These are phyloP conservation scores for Hephaestus fuliginosus DNA, from an alignment of 2,797 vertebrate species.

Conservation along the genomic window DNA sequence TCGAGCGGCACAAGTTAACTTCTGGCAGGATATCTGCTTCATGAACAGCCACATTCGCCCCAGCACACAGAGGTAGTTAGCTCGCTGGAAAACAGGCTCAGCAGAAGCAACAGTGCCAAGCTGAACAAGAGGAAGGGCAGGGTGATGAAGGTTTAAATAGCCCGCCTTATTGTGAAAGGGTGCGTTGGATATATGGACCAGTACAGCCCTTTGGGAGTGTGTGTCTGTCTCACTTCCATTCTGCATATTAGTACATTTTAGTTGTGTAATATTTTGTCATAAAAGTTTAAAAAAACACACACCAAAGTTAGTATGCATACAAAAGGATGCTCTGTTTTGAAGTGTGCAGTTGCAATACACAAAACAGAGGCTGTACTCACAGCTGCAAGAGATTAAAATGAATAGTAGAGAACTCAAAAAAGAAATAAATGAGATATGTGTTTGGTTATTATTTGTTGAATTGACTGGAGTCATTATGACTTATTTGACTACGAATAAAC, in stretches of 20 bases:
- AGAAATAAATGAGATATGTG: neutral
- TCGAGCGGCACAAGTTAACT: rapidly evolving
- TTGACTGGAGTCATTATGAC: neutral
- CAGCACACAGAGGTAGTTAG: neutral
- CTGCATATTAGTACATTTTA: neutral
- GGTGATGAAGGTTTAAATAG: neutral
- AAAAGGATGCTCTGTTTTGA: no score
- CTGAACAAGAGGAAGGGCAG: neutral
- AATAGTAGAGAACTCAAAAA: neutral
- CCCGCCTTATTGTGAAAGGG: no score
- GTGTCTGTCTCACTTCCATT: neutral
- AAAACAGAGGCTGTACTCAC: neutral
- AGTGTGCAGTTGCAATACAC: neutral
- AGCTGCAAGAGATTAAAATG: neutral
- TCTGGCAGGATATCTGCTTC: neutral
- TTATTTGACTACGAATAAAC: neutral
- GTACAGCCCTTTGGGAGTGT: neutral
- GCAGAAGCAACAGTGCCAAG: neutral
- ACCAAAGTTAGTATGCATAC: neutral
- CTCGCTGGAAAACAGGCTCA: neutral
- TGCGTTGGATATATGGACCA: neutral
- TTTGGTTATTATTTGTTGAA: neutral
- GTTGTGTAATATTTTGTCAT: neutral
- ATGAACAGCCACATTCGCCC: neutral
- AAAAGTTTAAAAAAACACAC: neutral